These are phyloP conservation scores for Labrus mixtus DNA, from an alignment of 2,113 vertebrate species.

Conservation along the genomic window DNA sequence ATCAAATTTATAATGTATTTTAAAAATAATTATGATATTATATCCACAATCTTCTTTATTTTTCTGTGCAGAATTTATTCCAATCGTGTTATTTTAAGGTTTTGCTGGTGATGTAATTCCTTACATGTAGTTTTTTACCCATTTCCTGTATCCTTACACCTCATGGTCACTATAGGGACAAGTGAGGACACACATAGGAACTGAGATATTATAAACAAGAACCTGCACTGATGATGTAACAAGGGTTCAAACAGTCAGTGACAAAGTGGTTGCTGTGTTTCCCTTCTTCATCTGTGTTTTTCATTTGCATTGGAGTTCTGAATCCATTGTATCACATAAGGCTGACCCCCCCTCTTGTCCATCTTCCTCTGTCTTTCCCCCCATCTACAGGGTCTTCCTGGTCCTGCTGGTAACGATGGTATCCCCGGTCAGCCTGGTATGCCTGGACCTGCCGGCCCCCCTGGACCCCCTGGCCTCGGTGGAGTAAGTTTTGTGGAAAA, in stretches of 20 bases:
- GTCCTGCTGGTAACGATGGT: constrained; percentile 91
- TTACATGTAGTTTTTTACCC: not conserved
- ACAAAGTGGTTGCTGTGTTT: not conserved
- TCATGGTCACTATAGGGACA: constrained; percentile 27
- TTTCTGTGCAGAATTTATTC: not conserved
- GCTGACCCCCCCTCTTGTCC: constrained; percentile 24
- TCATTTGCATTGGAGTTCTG: not conserved
- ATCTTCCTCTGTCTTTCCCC: not conserved
- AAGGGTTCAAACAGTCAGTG: no score
- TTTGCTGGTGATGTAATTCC: not conserved
- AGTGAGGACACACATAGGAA: constrained; percentile 11
- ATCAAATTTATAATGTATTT: not conserved
- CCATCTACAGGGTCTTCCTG: constrained; percentile 85
- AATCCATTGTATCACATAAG: not conserved
- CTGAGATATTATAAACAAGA: not conserved
- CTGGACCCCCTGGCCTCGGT: constrained; percentile 93
- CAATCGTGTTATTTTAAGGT: not conserved
- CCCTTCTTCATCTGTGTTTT: not conserved
- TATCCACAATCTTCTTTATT: not conserved
- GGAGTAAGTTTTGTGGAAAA: constrained; percentile 88
- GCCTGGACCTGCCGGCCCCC: constrained; percentile 91
- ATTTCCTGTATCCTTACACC: constrained; percentile 26
- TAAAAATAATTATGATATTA: not conserved
- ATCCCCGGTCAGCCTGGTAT: constrained; percentile 89
- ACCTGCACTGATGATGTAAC: not conserved